These are phyloP conservation scores for Holothuria leucospilota DNA, from an alignment of 53 echinoderm and acorn worm species.

Conservation along the genomic window DNA sequence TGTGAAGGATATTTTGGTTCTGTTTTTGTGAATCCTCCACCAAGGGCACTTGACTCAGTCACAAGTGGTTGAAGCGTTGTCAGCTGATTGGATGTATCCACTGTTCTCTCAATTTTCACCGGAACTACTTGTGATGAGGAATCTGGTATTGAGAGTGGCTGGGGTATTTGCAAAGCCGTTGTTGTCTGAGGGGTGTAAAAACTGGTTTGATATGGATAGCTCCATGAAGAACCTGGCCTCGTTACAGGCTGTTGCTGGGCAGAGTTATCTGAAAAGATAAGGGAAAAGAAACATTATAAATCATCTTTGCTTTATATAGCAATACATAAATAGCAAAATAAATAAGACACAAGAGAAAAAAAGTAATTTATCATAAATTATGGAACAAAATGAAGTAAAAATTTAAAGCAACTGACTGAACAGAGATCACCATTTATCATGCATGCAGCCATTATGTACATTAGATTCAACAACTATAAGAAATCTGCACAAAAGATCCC, in stretches of 20 bases:
- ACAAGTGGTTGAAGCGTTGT: slow-evolving; percentile 64
- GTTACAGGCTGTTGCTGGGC: slow-evolving; percentile 25
- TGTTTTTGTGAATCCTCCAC: slow-evolving; percentile 23
- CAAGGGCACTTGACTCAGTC: slow-evolving; percentile 60
- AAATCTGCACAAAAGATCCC: too few species aligned
- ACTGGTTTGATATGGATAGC: slow-evolving; percentile 38
- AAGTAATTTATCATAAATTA: too few species aligned
- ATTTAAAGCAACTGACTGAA: too few species aligned
- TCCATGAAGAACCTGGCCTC: slow-evolving; percentile 41
- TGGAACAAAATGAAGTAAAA: too few species aligned
- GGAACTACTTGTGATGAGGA: slow-evolving; percentile 36
- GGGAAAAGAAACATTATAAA: too few species aligned
- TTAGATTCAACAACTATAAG: too few species aligned
- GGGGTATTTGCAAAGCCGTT: slow-evolving; percentile 19
- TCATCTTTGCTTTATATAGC: too few species aligned
- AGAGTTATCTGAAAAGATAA: slow-evolving; percentile 28
- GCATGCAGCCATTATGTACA: too few species aligned
- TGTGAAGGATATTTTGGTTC: slow-evolving; percentile 16
- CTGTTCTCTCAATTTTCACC: slow-evolving; percentile 64
- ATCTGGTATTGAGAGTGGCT: slow-evolving; percentile 57
- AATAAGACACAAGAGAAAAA: too few species aligned
- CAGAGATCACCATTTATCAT: too few species aligned
- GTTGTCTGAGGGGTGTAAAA: slow-evolving; percentile 41
- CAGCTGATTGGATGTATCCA: slow-evolving; percentile 59
- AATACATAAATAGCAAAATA: too few species aligned